Evolutionary conservation across 2,113 vertebrate species (phyloP).

Genomic region (Psephotus haematonotus): DNA sequence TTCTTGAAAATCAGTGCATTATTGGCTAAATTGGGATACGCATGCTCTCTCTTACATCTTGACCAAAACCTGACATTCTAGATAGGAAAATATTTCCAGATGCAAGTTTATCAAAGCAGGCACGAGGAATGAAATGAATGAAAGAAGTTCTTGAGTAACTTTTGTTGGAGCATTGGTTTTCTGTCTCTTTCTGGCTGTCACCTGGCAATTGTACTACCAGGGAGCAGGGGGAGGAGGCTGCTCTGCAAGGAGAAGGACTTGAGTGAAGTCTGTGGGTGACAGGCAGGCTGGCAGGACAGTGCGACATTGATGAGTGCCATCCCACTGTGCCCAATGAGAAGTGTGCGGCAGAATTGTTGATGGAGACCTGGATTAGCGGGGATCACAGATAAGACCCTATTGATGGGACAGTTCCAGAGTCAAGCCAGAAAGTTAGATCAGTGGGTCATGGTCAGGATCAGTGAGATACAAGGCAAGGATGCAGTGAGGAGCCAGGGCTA

Average conservation of each 20-base stretch:
- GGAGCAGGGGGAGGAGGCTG: not conserved
- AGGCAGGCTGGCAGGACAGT: not conserved
- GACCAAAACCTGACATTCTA: not conserved
- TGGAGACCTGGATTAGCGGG: not conserved
- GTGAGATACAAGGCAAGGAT: not conserved
- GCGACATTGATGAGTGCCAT: too few relatives aligned
- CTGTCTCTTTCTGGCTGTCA: not conserved
- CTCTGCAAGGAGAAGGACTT: not conserved
- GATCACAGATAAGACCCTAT: not conserved
- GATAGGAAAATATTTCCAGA: not conserved
- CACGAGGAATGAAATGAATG: not conserved
- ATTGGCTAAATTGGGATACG: not conserved
- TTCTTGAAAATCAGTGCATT: not conserved
- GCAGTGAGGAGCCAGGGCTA: accelerated
- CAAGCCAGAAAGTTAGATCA: not conserved
- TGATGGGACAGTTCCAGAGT: not conserved
- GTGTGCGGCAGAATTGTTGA: not conserved
- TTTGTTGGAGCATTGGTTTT: not conserved
- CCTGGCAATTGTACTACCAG: not conserved
- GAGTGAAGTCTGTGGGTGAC: not conserved
- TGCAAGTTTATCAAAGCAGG: not conserved
- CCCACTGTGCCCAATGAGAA: not conserved
- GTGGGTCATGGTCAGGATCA: not conserved
- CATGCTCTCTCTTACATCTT: not conserved
- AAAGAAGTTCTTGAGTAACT: not conserved